A percentile compares a stretch with the other conserved stretches of the same genome.
phyloP scores from a whole-genome alignment of 2,113 vertebrate genomes.

The Hippocampus mohnikei region DNA sequence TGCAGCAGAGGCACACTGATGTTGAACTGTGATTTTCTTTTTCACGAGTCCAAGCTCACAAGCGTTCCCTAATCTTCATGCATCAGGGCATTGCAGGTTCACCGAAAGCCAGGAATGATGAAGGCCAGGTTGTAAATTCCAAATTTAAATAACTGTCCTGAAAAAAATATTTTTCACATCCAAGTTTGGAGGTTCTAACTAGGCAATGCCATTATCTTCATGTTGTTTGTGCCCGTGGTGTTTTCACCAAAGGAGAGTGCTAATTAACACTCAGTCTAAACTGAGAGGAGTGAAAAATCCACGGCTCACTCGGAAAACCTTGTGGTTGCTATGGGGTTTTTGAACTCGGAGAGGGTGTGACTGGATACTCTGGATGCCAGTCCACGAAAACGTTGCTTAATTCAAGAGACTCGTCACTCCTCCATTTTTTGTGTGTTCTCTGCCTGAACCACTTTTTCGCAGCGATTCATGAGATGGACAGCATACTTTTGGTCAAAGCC shows the following conservation, averaged over 20 bases:
- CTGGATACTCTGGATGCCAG: constrained; percentile 43
- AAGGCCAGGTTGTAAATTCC: constrained; percentile 34
- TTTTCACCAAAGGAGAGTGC: neutral
- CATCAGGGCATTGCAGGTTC: constrained; percentile 42
- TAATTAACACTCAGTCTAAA: constrained; percentile 35
- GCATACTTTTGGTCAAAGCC: too few relatives aligned
- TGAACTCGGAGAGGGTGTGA: constrained; percentile 48
- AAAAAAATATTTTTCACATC: neutral
- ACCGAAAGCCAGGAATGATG: constrained; percentile 52
- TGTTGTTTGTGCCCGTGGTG: neutral
- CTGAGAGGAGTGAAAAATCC: constrained; percentile 46
- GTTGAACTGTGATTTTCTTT: constrained; percentile 54
- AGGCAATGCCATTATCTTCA: neutral
- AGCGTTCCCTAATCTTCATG: constrained; percentile 47
- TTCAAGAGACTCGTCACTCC: neutral
- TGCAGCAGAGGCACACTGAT: constrained; percentile 39
- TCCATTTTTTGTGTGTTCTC: neutral
- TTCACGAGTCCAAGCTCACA: constrained; percentile 56
- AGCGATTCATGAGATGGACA: neutral
- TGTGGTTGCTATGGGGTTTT: constrained; percentile 42
- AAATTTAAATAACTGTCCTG: neutral
- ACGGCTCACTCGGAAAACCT: constrained; percentile 61
- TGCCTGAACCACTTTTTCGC: neutral
- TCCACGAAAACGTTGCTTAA: constrained; percentile 39
- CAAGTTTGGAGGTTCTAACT: neutral